Base-by-base conservation (phyloP, 2,113 vertebrate genomes). In the Corapipo altera region DNA sequence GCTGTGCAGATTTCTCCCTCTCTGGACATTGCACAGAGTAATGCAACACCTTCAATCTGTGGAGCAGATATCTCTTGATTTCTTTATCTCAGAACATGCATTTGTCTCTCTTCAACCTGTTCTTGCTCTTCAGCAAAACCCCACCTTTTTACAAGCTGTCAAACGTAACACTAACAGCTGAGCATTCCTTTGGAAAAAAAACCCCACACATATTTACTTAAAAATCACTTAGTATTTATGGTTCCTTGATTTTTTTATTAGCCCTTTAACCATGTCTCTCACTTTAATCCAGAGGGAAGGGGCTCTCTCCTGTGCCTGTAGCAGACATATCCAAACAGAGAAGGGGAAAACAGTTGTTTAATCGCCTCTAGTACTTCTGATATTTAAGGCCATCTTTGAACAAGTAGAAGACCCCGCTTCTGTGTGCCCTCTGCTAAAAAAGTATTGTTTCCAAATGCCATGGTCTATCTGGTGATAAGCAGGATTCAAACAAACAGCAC, bases 191-290 rank as follows among this genome's bases (percentile, higher is more conserved):
- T 15, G 28, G 61, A 13, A 69, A 71, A 79, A 70, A 43, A 74
- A 43, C 5, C 5, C 54, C 61, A 57, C 49, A 46, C 91, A 76
- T 94, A 97, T 97, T 97, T 96, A 96, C 96, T 97, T 96, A 95
- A 97, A 98, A 98, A 96, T 93, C 97, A 97, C 94, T 97, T 97
- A 95, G 88, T 89, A 97, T 98, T 97, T 98, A 97, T 97, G 78
- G 91, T 73, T 96, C 77, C 92, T 93, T 96, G 82, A 89, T 96
- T 97, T 97, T 97, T 97, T 98, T 98, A 98, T 98, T 97, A 96
- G 96, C 86, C 89, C 96, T 97, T 98, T 97, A 98, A 96, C 94
- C 88, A 84, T 81, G 93, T 95, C 94, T 97, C 96, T 97, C 93
- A 82, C 94, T 97, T 98, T 97, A 97, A 93, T 98, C 97, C 96